phyloP scores from a whole-genome alignment of 2,888 invertebrate genomes.

The Pasiphila rectangulata region DNA sequence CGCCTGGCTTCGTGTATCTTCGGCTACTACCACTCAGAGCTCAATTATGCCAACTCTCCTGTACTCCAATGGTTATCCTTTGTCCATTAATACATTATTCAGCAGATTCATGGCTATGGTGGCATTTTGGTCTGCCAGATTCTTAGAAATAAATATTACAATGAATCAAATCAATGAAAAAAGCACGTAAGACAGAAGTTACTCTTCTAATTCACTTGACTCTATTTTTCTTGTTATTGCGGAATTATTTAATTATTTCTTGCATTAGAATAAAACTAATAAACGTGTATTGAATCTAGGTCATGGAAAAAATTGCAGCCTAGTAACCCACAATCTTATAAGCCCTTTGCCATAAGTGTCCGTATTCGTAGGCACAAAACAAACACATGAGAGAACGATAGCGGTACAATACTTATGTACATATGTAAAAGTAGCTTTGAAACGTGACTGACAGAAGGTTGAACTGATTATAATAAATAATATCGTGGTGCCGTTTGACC shows the following conservation, averaged over 20 bases:
- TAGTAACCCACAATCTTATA: constrained; percentile 4
- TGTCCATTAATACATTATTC: constrained; percentile 14
- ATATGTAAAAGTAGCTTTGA: constrained; percentile 20
- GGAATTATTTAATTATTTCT: no score
- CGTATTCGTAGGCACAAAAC: background rate
- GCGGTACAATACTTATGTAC: constrained; percentile 7
- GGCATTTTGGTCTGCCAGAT: no score
- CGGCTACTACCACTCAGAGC: constrained; percentile 36
- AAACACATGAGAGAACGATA: constrained; percentile 12
- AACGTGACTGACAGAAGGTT: constrained; percentile 22
- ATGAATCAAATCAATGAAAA: no score
- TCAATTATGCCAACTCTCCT: constrained; percentile 35
- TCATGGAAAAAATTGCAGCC: background rate
- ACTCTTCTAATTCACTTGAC: no score
- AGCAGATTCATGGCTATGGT: constrained; percentile 4
- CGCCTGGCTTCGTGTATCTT: constrained; percentile 51
- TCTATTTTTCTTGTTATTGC: no score
- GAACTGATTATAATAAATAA: constrained; percentile 19
- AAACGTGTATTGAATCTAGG: no score
- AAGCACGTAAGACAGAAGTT: no score
- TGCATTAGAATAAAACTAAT: no score
- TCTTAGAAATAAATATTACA: no score
- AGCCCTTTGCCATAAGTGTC: constrained; percentile 7
- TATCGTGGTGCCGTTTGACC: constrained; percentile 15
- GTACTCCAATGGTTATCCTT: constrained; percentile 25